Base-by-base conservation (phyloP, 2,888 invertebrate genomes). In the Campoletis raptor region DNA sequence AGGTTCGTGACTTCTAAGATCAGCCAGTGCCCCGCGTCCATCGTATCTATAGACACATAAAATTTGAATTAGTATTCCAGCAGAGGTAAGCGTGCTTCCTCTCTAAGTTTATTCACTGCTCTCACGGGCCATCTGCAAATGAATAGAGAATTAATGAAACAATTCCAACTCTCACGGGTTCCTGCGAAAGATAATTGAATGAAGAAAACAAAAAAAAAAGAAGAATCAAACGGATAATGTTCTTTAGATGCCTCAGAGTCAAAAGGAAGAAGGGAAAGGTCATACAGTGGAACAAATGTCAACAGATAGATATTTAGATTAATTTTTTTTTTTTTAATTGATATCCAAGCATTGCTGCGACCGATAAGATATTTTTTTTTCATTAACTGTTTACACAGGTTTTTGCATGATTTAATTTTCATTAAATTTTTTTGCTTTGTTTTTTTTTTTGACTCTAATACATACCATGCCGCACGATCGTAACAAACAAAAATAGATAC, bases 1-100 rank as follows among this genome's bases (percentile, higher is more conserved):
- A 48, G 97, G 97, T 95, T 99, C 99, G 93, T 97, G 97, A 45
- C 96, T 95, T 77, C 96, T 95, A 92, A 99, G 95, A 95, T 99
- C 99, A 92, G 97, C 97, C 90, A 99, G 96, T 82, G 98, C 97
- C 84, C 98, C 99, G 90, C 99, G 96, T 87, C 98, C 98, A 95
- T 99, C 99, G 95, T 99, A 99, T 95, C 99, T 99, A 93, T 84
- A 93, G 92, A 94, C 92, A 92, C 90, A 93, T 89, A 92, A 93
- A 83, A 73, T 61, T 80, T 18, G 48, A 88, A 87, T 92, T 92
- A 92, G 70, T 45, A 7, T 70, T 70, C 24, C n/a, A 18, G 67
- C 76, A 37, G 82, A 80, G 48, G 7, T 52, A 72, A 48, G 64
- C 76, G 42, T 72, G 76, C 66, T 82, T 76, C 86, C 83, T 77